phyloP scores from a whole-genome alignment of 30 jellyfish, hydroid and myxozoan genomes.

The Rhopilema esculentum region DNA sequence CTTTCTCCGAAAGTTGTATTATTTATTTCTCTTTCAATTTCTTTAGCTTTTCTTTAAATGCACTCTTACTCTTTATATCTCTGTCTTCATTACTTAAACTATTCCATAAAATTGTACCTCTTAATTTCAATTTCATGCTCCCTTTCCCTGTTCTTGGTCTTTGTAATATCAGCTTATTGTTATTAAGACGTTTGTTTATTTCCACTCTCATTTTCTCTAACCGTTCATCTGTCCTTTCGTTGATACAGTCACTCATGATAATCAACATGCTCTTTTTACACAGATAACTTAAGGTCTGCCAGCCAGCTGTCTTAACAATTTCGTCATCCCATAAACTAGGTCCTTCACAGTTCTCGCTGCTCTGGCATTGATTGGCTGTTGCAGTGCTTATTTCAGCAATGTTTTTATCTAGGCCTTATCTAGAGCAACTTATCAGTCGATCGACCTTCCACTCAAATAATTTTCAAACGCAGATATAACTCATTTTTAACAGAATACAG shows the following conservation, averaged over 20 bases:
- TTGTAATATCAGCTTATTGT: conserved; percentile 11
- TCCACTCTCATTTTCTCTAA: background rate
- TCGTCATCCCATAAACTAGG: too few relatives aligned
- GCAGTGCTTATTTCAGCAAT: too few relatives aligned
- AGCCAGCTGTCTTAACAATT: too few relatives aligned
- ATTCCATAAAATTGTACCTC: conserved; percentile 12
- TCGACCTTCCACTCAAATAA: too few relatives aligned
- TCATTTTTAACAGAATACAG: too few relatives aligned
- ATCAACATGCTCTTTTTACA: background rate
- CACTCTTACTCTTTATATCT: too few relatives aligned
- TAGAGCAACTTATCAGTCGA: too few relatives aligned
- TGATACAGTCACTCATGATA: background rate
- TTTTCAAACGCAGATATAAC: too few relatives aligned
- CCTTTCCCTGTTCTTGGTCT: conserved; percentile 11
- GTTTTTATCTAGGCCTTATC: too few relatives aligned
- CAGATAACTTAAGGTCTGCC: background rate
- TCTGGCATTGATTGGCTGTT: too few relatives aligned
- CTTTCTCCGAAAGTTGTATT: too few relatives aligned
- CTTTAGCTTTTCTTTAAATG: background rate
- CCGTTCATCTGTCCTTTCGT: conserved; percentile 3
- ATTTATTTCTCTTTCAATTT: background rate
- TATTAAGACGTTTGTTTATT: background rate
- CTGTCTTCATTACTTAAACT: conserved; percentile 27
- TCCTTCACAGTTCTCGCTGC: too few relatives aligned
- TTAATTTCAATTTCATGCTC: conserved; percentile 20